These are phyloP conservation scores for Anguilla megastoma DNA, from an alignment of 2,797 vertebrate species.

Conservation along the genomic window DNA sequence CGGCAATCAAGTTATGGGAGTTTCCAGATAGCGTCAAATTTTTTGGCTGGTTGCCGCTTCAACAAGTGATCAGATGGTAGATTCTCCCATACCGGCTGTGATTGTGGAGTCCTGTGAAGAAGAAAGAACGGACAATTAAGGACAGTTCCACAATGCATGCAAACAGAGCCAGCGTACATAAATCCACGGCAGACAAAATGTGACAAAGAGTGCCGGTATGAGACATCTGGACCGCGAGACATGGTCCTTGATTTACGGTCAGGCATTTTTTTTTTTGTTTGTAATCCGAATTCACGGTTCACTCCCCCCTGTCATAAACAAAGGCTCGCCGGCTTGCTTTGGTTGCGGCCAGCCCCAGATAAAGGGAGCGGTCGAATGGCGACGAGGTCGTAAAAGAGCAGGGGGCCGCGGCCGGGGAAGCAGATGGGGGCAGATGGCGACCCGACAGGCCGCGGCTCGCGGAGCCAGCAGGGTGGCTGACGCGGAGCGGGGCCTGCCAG, in stretches of 20 bases:
- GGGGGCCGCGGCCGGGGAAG: neutral
- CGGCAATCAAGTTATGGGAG: neutral
- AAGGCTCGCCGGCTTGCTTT: neutral
- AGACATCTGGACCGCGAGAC: neutral
- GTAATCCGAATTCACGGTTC: neutral
- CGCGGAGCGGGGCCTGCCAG: neutral
- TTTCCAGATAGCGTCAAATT: neutral
- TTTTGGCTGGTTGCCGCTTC: neutral
- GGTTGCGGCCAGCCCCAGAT: neutral
- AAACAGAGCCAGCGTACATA: conserved; percentile 55
- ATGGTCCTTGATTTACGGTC: conserved; percentile 3
- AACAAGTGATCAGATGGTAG: conserved; percentile 38
- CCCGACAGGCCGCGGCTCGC: neutral
- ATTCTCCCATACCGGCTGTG: conserved; percentile 30
- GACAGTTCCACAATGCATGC: neutral
- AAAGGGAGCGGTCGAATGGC: neutral
- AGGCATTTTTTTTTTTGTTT: neutral
- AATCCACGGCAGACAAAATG: conserved; percentile 50
- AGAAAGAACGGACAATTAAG: neutral
- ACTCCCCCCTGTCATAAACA: neutral
- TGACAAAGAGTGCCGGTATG: neutral
- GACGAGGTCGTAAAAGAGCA: neutral
- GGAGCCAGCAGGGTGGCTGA: neutral
- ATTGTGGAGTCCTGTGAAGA: conserved; percentile 45
- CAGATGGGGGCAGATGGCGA: conserved; percentile 14